Evolutionary conservation across 2,797 vertebrate genomes (phyloP), one percentile per base, ranked within the genome.

Genomic region (Chaunax sp.): DNA sequence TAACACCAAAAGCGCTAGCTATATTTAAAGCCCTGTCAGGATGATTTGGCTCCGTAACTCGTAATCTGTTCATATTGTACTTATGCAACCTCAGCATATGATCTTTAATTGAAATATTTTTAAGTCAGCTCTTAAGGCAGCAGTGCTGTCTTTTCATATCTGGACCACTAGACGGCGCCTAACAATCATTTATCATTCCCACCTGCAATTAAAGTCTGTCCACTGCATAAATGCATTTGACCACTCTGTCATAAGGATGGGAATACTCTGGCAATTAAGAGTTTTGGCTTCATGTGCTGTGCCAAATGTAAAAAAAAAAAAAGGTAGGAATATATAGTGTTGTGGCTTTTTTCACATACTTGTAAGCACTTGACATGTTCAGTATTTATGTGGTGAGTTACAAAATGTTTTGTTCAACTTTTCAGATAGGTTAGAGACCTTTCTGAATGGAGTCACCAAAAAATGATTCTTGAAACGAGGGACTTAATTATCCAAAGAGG

Each of bases 81-180:
- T 33, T 12, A 64, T 35, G 11, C 55, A 51, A 55, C 35, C 4
- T 47, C 38, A 50, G 38, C 9, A 35, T 16, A 18, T 41, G 3
- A 35, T 23, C 8, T 26, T 44, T 1, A 53, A 3, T 46, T 40
- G 12, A 15, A 63, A 37, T 19, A 19, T 35, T 41, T 23, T 16
- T 16, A 8, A 18, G 26, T 64, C 10, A 13, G 1, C 14, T 45
- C 6, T 38, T 16, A 15, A 2, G 16, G 49, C 18, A 28, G 8
- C 47, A 14, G 12, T 25, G 0, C 11, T 79, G 64, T 49, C 8
- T 15, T 64, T 62, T 23, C 6, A 49, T 13, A 2, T 7, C 0
- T 9, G 0, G 5, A 9, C 71, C 77, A 69, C 72, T 60, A 75
- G 83, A 64, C 80, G 83, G 79, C 11, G 50, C 51, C 44, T 20